Conservation (phyloP, 2,113 vertebrate species). For the Myanophis thanlyinensis region DNA sequence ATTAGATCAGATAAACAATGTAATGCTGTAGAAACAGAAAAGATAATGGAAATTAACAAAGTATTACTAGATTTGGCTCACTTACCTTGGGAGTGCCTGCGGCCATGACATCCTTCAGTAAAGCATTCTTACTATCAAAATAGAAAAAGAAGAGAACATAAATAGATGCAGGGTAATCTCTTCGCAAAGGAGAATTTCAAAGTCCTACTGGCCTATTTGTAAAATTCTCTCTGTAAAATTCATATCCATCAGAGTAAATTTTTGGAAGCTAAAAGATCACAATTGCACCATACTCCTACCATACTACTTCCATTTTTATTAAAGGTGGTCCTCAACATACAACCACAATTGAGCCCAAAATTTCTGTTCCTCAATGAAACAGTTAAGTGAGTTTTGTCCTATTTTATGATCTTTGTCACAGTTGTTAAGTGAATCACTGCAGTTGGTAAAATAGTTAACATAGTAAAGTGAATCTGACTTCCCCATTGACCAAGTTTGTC, state of each 20-base stretch:
- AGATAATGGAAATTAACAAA: not conserved
- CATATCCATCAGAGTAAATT: not conserved
- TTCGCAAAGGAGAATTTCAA: not conserved
- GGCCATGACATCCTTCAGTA: conserved; percentile 87
- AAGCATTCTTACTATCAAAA: conserved; percentile 87
- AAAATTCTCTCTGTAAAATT: not conserved
- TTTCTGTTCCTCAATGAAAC: not conserved
- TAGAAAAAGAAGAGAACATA: conserved; percentile 49
- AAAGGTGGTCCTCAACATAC: not conserved
- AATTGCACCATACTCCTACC: not conserved
- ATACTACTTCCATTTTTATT: not conserved
- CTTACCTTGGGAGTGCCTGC: conserved; percentile 98
- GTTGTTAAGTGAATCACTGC: not conserved
- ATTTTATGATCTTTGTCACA: not conserved
- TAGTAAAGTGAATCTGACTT: not conserved
- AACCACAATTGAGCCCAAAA: not conserved
- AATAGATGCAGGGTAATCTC: not conserved
- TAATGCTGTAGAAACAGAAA: not conserved
- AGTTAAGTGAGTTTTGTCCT: not conserved
- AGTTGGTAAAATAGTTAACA: not conserved
- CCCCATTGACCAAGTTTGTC: not conserved
- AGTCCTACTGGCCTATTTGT: not conserved
- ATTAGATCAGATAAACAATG: not conserved
- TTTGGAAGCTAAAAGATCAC: not conserved
- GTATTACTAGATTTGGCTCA: not conserved